Base-by-base conservation (phyloP, 2,888 invertebrate species). In the Lomographa bimaculata region DNA sequence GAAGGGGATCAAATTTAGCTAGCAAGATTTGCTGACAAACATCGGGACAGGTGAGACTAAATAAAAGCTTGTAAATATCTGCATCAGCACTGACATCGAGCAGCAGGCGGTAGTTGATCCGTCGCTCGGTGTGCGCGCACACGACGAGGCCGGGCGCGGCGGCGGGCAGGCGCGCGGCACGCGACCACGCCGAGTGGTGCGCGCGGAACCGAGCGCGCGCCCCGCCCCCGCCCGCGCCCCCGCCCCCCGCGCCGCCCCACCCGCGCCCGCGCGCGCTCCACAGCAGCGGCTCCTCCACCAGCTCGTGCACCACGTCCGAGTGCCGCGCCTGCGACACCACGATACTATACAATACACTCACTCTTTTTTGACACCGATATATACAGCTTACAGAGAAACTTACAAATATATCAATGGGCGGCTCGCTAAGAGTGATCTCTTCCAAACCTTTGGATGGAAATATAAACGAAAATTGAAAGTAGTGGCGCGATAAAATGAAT, bases 101-200 rank as follows among this genome's bases (percentile, higher is more conserved):
- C 53, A 96, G 89, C 63, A 96, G 92, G 30, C 94, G 80, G 64
- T 96, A 96, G 63, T 93, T 92, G 37, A 93, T 91, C 33, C 92
- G 90, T 0, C 96, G 77, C 75, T 95, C 95, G 7, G 91, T 90
- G 71, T 94, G 94, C 53, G 92, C 91, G 57, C 93, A 93, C 12
- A 94, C 91, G 4, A 96, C 91, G 26, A 96, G 90, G 2, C 95
- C 96, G 44, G 93, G 93, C 40, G 94, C 94, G 27, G 93, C 94
- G 27, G 94, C 93, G 4, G 94, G 93, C 57, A 95, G 94, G 75
- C 51, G 92, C 64, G 58, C 91, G 79, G 92, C 33, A 91, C 72
- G 67, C 5, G 71, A 72, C 74, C 73, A 71, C 1, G 62, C 76
- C 16, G 64, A 75, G 44, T 60, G 69, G 60, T 60, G 77, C 60